Evolutionary conservation across 2,113 vertebrate species (phyloP).

Genomic region (Daboia siamensis): DNA sequence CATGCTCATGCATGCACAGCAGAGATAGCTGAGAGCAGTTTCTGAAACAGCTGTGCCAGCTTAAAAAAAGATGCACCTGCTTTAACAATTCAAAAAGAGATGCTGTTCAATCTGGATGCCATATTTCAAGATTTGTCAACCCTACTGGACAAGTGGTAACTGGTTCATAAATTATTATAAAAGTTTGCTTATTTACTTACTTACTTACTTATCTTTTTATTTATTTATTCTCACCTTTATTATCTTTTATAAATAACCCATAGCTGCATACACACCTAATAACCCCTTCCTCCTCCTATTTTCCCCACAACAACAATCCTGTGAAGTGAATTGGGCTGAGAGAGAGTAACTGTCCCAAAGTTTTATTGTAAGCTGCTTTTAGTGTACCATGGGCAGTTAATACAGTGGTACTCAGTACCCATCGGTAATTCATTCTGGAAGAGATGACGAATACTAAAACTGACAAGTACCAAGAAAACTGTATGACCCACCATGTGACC

Average conservation of each 20-base stretch:
- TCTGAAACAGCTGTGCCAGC: neutral
- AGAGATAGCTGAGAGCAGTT: neutral
- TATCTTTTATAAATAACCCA: neutral
- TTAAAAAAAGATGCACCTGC: neutral
- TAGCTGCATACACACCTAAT: neutral
- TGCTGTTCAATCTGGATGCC: neutral
- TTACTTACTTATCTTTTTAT: too few species aligned
- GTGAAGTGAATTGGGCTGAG: neutral
- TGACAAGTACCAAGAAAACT: neutral
- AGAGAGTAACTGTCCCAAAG: neutral
- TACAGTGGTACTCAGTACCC: neutral
- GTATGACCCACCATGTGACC: neutral
- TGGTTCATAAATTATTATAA: neutral
- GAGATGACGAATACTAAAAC: neutral
- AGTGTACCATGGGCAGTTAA: neutral
- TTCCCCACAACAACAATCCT: neutral
- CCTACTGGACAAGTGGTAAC: neutral
- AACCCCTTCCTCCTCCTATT: neutral
- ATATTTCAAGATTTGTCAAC: neutral
- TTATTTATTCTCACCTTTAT: neutral
- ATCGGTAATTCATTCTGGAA: neutral
- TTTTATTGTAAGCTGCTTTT: neutral
- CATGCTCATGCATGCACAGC: neutral
- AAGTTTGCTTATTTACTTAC: neutral
- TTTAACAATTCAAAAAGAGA: neutral